These are phyloP conservation scores for Xestia rhomboidea DNA, from an alignment of 2,888 invertebrate species.

Conservation along the genomic window DNA sequence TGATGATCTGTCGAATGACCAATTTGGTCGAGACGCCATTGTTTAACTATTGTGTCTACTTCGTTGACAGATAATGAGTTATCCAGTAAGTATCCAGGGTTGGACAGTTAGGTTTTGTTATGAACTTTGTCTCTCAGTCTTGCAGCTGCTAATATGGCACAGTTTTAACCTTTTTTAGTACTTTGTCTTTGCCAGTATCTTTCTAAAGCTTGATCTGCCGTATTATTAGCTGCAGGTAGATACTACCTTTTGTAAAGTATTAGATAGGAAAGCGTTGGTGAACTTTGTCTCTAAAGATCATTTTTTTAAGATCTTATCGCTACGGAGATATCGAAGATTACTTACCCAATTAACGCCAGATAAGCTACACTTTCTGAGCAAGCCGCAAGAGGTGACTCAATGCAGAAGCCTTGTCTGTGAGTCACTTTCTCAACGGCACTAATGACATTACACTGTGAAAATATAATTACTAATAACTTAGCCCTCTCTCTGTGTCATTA, in stretches of 20 bases:
- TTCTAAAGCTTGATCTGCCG: neutral
- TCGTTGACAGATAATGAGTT: too few relatives aligned
- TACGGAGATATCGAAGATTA: constrained; percentile 21
- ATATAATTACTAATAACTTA: neutral
- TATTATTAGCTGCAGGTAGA: neutral
- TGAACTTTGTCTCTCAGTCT: neutral
- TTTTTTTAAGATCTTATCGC: constrained; percentile 24
- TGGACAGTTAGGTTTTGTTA: neutral
- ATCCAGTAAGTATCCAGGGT: neutral
- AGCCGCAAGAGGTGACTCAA: constrained; percentile 40
- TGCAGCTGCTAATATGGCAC: neutral
- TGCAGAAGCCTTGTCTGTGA: constrained; percentile 22
- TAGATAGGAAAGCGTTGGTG: neutral
- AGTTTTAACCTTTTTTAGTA: neutral
- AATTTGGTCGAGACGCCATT: too few relatives aligned
- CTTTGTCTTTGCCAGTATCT: neutral
- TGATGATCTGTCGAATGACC: too few relatives aligned
- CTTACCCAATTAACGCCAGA: constrained; percentile 39
- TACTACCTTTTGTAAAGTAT: neutral
- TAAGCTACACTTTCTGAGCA: constrained; percentile 38
- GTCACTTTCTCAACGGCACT: constrained; percentile 32
- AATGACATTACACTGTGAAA: constrained; percentile 2
- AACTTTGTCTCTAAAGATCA: constrained; percentile 12
- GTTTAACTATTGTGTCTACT: too few relatives aligned
- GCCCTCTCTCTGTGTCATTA: neutral